Percentiles rank a stretch among this genome's conserved stretches.
phyloP scores from a whole-genome alignment of 2,888 invertebrate genomes.

The Pandemis cinnamomeana region DNA sequence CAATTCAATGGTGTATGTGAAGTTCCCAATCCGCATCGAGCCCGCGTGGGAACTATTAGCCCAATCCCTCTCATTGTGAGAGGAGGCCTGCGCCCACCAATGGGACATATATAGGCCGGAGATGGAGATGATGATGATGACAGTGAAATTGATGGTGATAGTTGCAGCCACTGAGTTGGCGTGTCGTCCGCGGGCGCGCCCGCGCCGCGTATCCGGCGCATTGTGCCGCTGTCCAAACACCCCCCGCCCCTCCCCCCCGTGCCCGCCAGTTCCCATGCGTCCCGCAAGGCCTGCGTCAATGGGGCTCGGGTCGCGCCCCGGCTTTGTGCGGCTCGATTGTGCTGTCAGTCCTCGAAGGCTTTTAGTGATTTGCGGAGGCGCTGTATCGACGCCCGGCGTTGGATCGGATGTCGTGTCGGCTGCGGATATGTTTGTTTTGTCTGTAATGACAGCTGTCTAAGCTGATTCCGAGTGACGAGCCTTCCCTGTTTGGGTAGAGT shows the following conservation, averaged over 20 bases:
- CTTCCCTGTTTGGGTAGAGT: not conserved
- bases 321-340: conserved; percentile 50
- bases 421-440: conserved; percentile 8
- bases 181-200: not conserved
- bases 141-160: not conserved
- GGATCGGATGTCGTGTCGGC: conserved; percentile 26
- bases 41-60: too few species aligned
- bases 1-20: too few species aligned
- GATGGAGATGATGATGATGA: too few species aligned
- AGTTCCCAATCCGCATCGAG: too few species aligned
- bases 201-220: conserved; percentile 59
- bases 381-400: conserved; percentile 19
- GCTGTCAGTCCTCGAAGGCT: conserved; percentile 52
- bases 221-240: conserved; percentile 74
- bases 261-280: conserved; percentile 19
- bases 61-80: too few species aligned
- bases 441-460: conserved; percentile 36
- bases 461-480: conserved; percentile 9
- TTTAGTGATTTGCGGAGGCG: conserved; percentile 48
- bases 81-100: too few species aligned
- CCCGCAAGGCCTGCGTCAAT: conserved; percentile 1
- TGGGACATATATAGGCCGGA: too few species aligned
- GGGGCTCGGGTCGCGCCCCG: not conserved
- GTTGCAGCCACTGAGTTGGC: not conserved
- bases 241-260: conserved; percentile 48